Evolutionary conservation across 2,113 vertebrate genomes (phyloP), one percentile per base, ranked within the genome.

Genomic region (Oreotrochilus melanogaster): DNA sequence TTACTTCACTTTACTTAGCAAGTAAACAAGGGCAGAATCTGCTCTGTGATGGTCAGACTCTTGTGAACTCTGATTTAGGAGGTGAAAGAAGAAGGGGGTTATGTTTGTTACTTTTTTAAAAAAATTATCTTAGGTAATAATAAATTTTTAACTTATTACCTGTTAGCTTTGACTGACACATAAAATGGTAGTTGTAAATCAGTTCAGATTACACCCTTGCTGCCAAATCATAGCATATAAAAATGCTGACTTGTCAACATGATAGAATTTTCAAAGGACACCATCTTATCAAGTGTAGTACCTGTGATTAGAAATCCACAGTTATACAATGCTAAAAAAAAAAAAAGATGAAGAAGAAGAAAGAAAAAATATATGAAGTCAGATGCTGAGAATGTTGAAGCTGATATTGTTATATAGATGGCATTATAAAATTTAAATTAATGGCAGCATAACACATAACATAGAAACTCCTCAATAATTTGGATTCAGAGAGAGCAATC

Each of bases 401-500:
- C 6, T 14, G 8, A 31, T 78, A 30, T 37, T 92, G 17, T 62
- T 82, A 48, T 33, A 19, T 78, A 66, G 30, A 78, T 93, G 42
- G 45, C 35, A 87, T 84, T 92, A 67, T 42, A 95, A 70, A 88
- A 65, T 82, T 95, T 93, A 85, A 94, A 4, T 66, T 92, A 97
- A 96, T 51, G 47, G 37, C 4, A 33, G 39, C 86, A 69, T 89
- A 92, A 73, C 74, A 48, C 86, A 69, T 89, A 93, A 73, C 74
- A 48, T 15, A 92, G 90, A 94, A 89, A 60, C 45, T 78, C 14
- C 57, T 95, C 60, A 35, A 78, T 95, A 84, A 88, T 97, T 96
- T 95, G 67, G 90, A 97, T 96, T 97, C 94, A 86, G 48, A 89
- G 35, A 92, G 9, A 94, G 60, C 7, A 90, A 48, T 60, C n/a